Conservation (phyloP, 92 coral and sea anemone genomes). For the Epizoanthus scotinus region DNA sequence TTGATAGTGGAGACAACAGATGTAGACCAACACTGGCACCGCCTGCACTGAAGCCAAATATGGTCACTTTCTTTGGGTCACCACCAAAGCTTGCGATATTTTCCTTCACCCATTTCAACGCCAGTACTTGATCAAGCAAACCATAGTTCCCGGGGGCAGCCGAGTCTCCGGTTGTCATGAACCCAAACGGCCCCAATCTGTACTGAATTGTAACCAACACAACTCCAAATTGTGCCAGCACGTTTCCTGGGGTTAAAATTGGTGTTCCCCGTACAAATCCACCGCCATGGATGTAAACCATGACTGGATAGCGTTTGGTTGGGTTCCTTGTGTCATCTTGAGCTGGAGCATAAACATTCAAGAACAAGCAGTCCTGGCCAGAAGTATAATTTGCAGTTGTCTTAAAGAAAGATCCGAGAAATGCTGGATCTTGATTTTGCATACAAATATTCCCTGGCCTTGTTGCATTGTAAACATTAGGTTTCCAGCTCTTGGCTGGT, state of each 20-base stretch:
- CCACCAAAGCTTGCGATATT: constrained; percentile 3
- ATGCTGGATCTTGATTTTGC: not conserved
- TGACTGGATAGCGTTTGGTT: not conserved
- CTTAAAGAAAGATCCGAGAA: constrained; percentile 32
- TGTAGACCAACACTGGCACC: constrained; percentile 28
- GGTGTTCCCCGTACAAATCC: not conserved
- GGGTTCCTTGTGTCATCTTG: not conserved
- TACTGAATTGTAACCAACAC: constrained; percentile 19
- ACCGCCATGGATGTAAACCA: constrained; percentile 24
- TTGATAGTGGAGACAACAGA: constrained; percentile 10
- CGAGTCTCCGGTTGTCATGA: constrained; percentile 13
- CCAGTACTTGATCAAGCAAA: constrained; percentile 18
- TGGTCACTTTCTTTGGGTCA: constrained; percentile 13
- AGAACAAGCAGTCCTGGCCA: too few species aligned
- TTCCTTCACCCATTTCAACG: constrained; percentile 11
- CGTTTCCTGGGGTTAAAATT: not conserved
- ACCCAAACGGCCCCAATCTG: constrained; percentile 6
- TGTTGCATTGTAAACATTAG: too few species aligned
- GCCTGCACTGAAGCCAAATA: constrained; percentile 30
- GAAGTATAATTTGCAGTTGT: constrained; percentile 22
- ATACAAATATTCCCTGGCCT: too few species aligned
- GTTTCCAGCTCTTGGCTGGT: too few species aligned
- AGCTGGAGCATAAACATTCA: too few species aligned
- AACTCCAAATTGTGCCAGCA: not conserved
- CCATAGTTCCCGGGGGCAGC: constrained; percentile 7